A percentile compares a stretch with the other conserved stretches of the same genome.
These are phyloP conservation scores for Orchesellides sinensis DNA, from an alignment of 2,888 invertebrate species.

Conservation along the genomic window DNA sequence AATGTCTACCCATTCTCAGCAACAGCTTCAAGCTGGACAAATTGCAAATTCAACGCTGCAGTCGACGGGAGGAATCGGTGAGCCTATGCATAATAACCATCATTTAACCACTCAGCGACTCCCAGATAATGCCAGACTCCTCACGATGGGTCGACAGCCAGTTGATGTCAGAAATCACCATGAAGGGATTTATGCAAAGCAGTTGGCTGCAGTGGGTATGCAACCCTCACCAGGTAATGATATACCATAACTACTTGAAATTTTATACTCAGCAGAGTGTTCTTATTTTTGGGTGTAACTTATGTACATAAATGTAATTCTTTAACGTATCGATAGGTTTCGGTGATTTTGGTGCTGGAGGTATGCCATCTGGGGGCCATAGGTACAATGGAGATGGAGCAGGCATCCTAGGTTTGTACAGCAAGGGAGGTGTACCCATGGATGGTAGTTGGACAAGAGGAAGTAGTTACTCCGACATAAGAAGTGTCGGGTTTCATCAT, in stretches of 20 bases:
- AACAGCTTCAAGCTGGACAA: slow-evolving; percentile 71
- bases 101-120: slow-evolving; percentile 72
- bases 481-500: slow-evolving; percentile 67
- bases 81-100: slow-evolving; percentile 73
- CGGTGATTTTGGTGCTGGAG: slow-evolving; percentile 61
- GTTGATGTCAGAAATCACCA: slow-evolving; percentile 72
- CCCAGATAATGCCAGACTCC: slow-evolving; percentile 70
- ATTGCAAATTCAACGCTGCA: slow-evolving; percentile 65
- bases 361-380: slow-evolving; percentile 64
- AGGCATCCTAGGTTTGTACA: slow-evolving; percentile 72
- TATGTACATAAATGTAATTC: not conserved
- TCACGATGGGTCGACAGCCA: slow-evolving; percentile 72
- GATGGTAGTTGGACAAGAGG: slow-evolving; percentile 74
- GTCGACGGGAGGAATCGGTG: slow-evolving; percentile 53
- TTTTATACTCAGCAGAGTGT: not conserved
- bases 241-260: not conserved
- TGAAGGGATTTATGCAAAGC: slow-evolving; percentile 74
- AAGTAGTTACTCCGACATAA: slow-evolving; percentile 73
- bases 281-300: not conserved
- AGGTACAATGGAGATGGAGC: slow-evolving; percentile 69
- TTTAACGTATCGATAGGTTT: slow-evolving; percentile 28
- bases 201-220: slow-evolving; percentile 72
- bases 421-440: slow-evolving; percentile 62
- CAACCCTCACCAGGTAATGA: slow-evolving; percentile 73
- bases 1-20: slow-evolving; percentile 75